Percentiles rank a stretch among this genome's conserved stretches.
Evolutionary conservation across 2,113 vertebrate species (phyloP).

Genomic region (Catharus bicknelli): DNA sequence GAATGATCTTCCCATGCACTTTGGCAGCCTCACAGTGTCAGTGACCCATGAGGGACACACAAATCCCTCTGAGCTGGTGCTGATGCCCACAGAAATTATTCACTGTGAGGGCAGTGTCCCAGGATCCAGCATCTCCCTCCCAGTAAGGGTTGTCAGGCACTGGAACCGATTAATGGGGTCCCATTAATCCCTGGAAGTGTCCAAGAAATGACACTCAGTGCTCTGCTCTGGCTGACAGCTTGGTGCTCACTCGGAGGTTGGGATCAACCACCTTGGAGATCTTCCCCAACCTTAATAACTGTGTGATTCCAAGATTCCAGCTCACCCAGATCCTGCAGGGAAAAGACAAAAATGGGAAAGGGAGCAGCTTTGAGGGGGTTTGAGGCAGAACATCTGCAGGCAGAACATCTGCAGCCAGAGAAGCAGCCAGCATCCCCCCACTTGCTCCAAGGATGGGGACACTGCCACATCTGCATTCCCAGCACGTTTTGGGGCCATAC

Average conservation of each 20-base stretch:
- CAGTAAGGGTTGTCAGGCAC: background rate
- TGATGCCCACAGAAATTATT: too few relatives aligned
- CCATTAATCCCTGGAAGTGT: background rate
- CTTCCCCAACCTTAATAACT: background rate
- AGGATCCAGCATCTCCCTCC: background rate
- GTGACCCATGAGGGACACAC: too few relatives aligned
- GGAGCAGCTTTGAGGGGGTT: background rate
- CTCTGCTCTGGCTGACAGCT: background rate
- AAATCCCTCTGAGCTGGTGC: too few relatives aligned
- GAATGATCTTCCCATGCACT: too few relatives aligned
- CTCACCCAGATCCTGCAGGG: background rate
- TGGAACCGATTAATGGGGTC: accelerated
- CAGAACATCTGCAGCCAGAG: background rate
- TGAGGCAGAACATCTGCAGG: background rate
- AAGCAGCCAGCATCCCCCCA: accelerated
- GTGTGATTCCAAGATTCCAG: background rate
- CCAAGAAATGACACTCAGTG: background rate
- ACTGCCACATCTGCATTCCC: background rate
- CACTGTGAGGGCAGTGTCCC: background rate
- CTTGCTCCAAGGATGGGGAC: background rate
- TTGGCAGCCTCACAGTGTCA: too few relatives aligned
- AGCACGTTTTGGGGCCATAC: accelerated
- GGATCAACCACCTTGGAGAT: background rate
- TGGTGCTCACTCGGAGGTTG: accelerated
- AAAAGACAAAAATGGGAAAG: background rate